Conservation (phyloP, 2,797 vertebrate genomes). For the Brachymystax lenok region DNA sequence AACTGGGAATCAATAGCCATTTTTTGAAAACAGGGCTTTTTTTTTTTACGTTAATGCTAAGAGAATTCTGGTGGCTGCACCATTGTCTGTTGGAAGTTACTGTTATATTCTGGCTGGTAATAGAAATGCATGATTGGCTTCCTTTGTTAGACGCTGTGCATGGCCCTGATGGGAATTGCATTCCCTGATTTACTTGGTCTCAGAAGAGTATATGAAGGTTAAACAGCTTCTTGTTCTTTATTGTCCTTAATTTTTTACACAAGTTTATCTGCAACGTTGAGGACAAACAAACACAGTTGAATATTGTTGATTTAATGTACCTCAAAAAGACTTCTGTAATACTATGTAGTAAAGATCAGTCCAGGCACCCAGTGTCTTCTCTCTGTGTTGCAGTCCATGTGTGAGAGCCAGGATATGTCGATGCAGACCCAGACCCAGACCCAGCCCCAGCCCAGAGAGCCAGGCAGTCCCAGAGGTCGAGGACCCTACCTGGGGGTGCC, state of each 20-base stretch:
- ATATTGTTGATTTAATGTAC: too few relatives aligned
- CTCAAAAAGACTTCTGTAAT: too few relatives aligned
- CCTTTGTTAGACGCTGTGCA: background rate
- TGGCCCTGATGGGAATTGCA: background rate
- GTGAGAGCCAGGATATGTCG: conserved; percentile 86
- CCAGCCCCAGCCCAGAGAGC: conserved; percentile 57
- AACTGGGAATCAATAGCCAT: too few relatives aligned
- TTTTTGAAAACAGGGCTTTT: too few relatives aligned
- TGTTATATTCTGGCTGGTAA: background rate
- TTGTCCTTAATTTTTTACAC: background rate
- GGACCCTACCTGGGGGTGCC: conserved; percentile 81
- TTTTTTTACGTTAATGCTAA: background rate
- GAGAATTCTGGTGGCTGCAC: background rate
- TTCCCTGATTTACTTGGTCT: background rate
- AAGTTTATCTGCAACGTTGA: background rate
- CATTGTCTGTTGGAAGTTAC: background rate
- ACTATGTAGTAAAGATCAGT: too few relatives aligned
- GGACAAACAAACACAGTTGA: background rate
- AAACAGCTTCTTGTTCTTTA: background rate
- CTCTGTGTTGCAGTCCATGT: conserved; percentile 79
- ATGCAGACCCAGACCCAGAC: conserved; percentile 81
- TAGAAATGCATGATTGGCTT: background rate
- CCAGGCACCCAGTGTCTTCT: background rate
- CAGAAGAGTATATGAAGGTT: too few relatives aligned
- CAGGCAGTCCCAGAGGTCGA: conserved; percentile 74